Evolutionary conservation across 2,888 invertebrate species (phyloP), one percentile per base, ranked within the genome.

Genomic region (Ptilodon capucinus): DNA sequence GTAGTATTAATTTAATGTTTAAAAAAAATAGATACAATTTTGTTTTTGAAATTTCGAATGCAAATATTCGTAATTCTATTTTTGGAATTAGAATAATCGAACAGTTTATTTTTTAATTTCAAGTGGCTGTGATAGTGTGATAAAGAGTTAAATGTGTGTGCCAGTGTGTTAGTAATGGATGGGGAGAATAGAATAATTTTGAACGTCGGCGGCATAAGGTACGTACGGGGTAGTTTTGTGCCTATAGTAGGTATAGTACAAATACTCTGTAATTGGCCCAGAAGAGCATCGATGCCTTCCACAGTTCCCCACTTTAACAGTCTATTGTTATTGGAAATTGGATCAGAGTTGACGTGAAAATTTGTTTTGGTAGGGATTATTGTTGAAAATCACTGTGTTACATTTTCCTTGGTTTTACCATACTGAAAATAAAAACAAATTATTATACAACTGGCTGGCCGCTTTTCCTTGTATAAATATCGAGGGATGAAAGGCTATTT

Each of bases 131-230:
- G 73, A 62, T 71, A 52, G 57, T 39, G 39, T 8, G n/a, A 13
- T 40, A 65, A 60, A 54, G 48, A 55, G 48, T 71, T 70, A 68
- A 75, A 76, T 79, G 77, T 73, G 57, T 64, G 60, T 60, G 51
- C 47, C 54, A 40, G 32, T 47, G 46, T 64, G 51, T 74, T 65
- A 75, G 83, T 71, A 71, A 95, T 96, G 95, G 97, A 97, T 93
- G 95, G 96, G 64, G 97, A 98, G 92, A 97, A 98, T 88, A 94
- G 97, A 79, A 97, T 98, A 75, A 96, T 97, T 84, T 92, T 98
- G 79, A 98, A 98, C 92, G 97, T 98, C 79, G 97, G 98, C 60
- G 98, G 98, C 58, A 97, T 98, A 82, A 94, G 96, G 88, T 96
- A 64, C 9, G 47, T 48, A 13, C 11, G 13, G n/a, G 1, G 38